These are phyloP conservation scores for Dicyrtoma fusca DNA, from an alignment of 2,888 invertebrate genomes.

Conservation along the genomic window DNA sequence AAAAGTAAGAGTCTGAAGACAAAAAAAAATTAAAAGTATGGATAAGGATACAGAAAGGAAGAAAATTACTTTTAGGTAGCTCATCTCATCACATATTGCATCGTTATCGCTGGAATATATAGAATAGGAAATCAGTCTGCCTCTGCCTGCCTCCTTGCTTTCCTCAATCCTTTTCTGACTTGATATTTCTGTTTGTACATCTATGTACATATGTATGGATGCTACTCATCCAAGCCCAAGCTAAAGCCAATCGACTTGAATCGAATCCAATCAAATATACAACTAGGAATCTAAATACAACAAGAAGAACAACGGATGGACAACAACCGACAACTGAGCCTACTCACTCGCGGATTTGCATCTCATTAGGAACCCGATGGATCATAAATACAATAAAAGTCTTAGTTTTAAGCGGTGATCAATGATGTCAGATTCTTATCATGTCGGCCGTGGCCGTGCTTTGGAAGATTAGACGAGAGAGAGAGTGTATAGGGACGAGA, in stretches of 20 bases:
- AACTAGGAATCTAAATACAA: too few relatives aligned
- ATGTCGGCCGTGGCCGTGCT: neutral
- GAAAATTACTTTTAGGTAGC: too few relatives aligned
- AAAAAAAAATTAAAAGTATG: too few relatives aligned
- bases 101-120: too few relatives aligned
- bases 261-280: too few relatives aligned
- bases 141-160: neutral
- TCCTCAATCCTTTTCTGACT: neutral
- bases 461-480: neutral
- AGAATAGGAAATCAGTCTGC: neutral
- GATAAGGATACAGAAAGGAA: too few relatives aligned
- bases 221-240: neutral
- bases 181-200: neutral
- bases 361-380: conserved; percentile 32
- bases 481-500: neutral
- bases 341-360: conserved; percentile 32
- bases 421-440: conserved; percentile 33
- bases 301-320: too few relatives aligned
- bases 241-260: too few relatives aligned
- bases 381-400: conserved; percentile 36
- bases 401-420: conserved; percentile 34
- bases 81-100: too few relatives aligned
- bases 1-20: too few relatives aligned
- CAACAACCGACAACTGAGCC: neutral
- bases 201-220: neutral